These are phyloP conservation scores for Lottia gigantea DNA, from an alignment of 2,888 invertebrate species.

Conservation along the genomic window DNA sequence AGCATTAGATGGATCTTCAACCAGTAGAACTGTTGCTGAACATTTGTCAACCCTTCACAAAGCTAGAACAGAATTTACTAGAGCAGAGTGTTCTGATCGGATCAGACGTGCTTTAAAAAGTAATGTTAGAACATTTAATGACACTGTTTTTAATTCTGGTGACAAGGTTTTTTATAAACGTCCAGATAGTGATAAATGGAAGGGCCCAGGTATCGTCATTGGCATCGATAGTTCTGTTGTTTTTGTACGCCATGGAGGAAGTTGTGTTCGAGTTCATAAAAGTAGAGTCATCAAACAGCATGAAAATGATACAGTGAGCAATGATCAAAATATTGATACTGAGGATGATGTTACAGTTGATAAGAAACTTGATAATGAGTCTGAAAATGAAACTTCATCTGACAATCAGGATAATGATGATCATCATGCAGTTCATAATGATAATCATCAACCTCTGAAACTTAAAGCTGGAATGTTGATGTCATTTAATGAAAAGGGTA, in stretches of 20 bases:
- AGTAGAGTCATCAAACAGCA: not conserved
- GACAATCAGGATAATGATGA: not conserved
- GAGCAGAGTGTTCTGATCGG: constrained; percentile 18
- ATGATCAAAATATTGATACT: too few relatives aligned
- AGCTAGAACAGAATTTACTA: constrained; percentile 11
- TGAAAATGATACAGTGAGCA: too few relatives aligned
- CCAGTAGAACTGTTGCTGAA: constrained; percentile 14
- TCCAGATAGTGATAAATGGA: constrained; percentile 19
- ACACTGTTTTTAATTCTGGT: constrained; percentile 1
- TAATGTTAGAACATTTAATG: not conserved
- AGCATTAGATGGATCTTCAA: constrained; percentile 23
- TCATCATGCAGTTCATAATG: not conserved
- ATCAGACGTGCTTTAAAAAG: constrained; percentile 15
- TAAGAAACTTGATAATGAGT: not conserved
- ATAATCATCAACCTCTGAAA: not conserved
- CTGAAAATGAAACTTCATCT: not conserved
- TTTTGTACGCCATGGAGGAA: constrained; percentile 22
- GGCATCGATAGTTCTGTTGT: constrained; percentile 19
- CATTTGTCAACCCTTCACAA: constrained; percentile 12
- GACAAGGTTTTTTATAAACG: constrained; percentile 24
- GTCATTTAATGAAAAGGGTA: constrained; percentile 11
- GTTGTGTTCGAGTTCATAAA: constrained; percentile 16
- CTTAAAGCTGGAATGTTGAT: constrained; percentile 6
- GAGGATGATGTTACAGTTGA: too few relatives aligned
- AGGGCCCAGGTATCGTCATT: constrained; percentile 16